Evolutionary conservation across 2,888 invertebrate species (phyloP), one percentile per base, ranked within the genome.

Genomic region (Hemistola chrysoprasaria): DNA sequence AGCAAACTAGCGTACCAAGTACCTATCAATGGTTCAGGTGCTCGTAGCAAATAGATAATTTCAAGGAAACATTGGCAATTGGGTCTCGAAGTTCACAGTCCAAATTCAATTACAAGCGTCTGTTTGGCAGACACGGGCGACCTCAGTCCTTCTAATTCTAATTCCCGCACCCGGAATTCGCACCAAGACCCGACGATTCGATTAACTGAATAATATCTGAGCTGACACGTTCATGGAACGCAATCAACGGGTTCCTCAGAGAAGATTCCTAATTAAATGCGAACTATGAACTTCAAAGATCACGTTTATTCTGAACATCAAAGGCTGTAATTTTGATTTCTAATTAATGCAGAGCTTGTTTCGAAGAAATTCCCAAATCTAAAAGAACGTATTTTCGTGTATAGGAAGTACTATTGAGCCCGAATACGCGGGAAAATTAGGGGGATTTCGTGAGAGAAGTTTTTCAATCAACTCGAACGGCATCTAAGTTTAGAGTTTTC

Each of bases 101-200:
- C 53, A 64, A 65, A 71, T 69, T 68, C 56, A 68, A 71, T 72
- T 67, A 68, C 48, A 49, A 59, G 55, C 53, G 56, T 53, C 58
- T 59, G 54, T 61, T 63, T 63, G 59, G 56, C 57, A 61, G 54
- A 59, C 16, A 16, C 47, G 47, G 45, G 44, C 49, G 47, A 49
- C 50, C 47, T 41, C 40, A 50, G 47, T 53, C 37, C 42, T 34
- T 41, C 34, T 53, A 65, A 56, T 34, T 41, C 34, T 53, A 65
- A 56, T 60, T 54, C 51, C 41, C 42, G 53, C 48, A 46, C 43
- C 38, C 47, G 45, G 46, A 58, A 51, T 48, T 48, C 46, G 50
- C 47, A 32, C 51, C 50, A 45, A 37, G 56, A 52, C 59, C 54
- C 55, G 57, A 49, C 55, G 56, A 71, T 66, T 62, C 59, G 62